Base-by-base conservation (phyloP, 1,140 invertebrate species). In the Thaumatotibia leucotreta region DNA sequence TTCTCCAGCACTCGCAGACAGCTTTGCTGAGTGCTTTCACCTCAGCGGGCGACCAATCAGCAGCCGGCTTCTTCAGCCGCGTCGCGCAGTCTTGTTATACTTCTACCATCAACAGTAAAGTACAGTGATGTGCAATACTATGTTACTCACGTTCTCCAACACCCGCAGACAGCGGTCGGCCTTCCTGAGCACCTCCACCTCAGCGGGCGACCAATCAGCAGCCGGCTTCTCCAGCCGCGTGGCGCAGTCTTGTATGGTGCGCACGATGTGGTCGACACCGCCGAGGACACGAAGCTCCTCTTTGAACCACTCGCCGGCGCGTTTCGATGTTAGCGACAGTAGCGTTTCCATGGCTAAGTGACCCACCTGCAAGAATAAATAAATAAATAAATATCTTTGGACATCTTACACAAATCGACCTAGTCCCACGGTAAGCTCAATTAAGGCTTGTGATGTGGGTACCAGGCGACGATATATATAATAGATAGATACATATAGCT, bases 221-320 rank as follows among this genome's bases (percentile, higher is more conserved):
- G 77, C 78, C 0, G 82, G 79, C 50, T 76, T 24, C 63, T 93
- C 92, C 32, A 97, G 93, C 65, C 94, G 92, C 61, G 93, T 89
- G 79, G 95, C 95, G 77, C 96, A 96, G 79, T 97, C 95, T 68
- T 94, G 94, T 66, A 97, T 95, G 9, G 96, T 97, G 90, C 97
- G 95, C 80, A 98, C 95, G 77, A 99, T 97, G 89, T 98, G 97
- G 84, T 99, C 98, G 10, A 99, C 92, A 0, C 98, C 98, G 32
- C 98, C 97, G 31, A 99, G 91, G 74, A 96, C 95, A 65, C 98
- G 92, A 22, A 99, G 91, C 88, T 99, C 98, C 86, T 99, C 98
- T 82, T 99, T 99, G 83, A 99, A 99, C 98, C 98, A 99, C 90
- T 99, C 98, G 5, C 98, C 98, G 27, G 98, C 98, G 68, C 97